phyloP scores from a whole-genome alignment of 2,888 invertebrate genomes.

The Hetaerina titia region DNA sequence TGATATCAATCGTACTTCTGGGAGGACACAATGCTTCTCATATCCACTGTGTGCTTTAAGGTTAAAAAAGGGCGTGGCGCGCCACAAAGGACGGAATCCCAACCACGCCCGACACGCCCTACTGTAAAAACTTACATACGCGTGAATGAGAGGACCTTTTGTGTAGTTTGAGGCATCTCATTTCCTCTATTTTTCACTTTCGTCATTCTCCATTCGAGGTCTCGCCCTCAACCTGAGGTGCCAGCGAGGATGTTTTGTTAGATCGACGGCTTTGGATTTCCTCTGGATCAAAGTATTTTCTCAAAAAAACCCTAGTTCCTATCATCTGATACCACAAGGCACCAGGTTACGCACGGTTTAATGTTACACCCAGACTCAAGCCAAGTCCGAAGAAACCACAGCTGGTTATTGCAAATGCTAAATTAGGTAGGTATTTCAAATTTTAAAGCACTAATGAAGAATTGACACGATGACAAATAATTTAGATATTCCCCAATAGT shows the following conservation, averaged over 20 bases:
- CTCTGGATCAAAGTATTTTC: neutral
- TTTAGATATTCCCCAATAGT: too few species aligned
- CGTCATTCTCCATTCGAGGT: neutral
- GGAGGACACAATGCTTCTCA: conserved; percentile 30
- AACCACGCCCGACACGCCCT: conserved; percentile 49
- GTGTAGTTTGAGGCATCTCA: neutral
- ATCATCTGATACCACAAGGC: too few species aligned
- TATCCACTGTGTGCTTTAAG: neutral
- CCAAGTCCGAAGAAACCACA: too few species aligned
- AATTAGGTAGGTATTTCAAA: too few species aligned
- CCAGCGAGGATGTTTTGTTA: neutral
- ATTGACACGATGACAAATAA: too few species aligned
- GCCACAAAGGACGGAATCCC: conserved; percentile 44
- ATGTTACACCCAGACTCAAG: too few species aligned
- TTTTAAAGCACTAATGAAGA: too few species aligned
- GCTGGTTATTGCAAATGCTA: too few species aligned
- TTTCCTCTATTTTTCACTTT: neutral
- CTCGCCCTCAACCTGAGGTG: neutral
- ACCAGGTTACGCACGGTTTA: too few species aligned
- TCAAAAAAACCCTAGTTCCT: too few species aligned
- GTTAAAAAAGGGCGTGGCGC: conserved; percentile 39
- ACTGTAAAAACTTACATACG: conserved; percentile 56
- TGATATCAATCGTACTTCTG: conserved; percentile 54
- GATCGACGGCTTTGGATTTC: neutral
- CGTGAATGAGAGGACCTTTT: conserved; percentile 56